Percentiles rank a stretch among this genome's conserved stretches.
Evolutionary conservation across 2,888 invertebrate genomes (phyloP).

Genomic region (Meghimatium bilineatum): DNA sequence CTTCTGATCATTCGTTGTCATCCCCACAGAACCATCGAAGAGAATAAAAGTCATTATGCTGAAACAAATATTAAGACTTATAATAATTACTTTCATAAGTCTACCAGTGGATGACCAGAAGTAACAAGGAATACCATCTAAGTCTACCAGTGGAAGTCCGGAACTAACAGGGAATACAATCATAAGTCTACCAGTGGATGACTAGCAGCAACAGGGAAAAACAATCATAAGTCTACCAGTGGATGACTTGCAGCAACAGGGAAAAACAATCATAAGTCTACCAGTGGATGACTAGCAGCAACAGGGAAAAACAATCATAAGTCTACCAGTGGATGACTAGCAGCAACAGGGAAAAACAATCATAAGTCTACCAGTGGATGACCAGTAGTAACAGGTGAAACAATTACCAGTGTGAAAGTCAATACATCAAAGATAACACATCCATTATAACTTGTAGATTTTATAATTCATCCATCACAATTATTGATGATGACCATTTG

Average conservation of each 20-base stretch:
- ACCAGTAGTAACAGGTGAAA: background rate
- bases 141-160: background rate
- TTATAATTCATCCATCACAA: too few species aligned
- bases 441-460: too few species aligned
- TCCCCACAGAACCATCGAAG: constrained; percentile 62
- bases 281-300: background rate
- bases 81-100: constrained; percentile 11
- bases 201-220: too few species aligned
- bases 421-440: too few species aligned
- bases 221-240: background rate
- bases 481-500: too few species aligned
- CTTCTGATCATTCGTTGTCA: constrained; percentile 60
- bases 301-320: too few species aligned
- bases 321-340: background rate
- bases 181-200: background rate
- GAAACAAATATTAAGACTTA: constrained; percentile 21
- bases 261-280: constrained; percentile 1
- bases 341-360: too few species aligned
- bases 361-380: background rate
- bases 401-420: background rate
- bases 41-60: constrained; percentile 61
- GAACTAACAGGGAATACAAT: background rate
- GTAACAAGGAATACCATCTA: too few species aligned
- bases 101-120: background rate
- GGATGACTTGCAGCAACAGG: too few species aligned